Base-by-base conservation (phyloP, 2,797 vertebrate genomes). In the Mionectes olivaceus region DNA sequence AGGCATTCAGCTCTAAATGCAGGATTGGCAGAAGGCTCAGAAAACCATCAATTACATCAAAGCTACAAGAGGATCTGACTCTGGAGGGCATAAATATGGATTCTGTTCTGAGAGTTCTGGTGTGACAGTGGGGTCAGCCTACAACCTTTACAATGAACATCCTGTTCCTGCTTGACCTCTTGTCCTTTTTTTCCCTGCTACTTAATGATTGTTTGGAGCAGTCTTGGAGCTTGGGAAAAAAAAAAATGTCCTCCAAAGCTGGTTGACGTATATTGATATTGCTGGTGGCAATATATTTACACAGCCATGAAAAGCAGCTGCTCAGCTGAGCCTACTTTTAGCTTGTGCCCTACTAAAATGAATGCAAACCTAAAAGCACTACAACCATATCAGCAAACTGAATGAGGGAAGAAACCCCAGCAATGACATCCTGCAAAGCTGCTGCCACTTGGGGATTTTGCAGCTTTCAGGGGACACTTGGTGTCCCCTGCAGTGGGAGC, bases 41-140 rank as follows among this genome's bases (percentile, higher is more conserved):
- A 96, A 94, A 95, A 67, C 92, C 93, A 97, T 97, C 94, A 95
- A 96, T 96, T 96, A 92, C 92, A 97, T 96, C 96, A 97, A 97
- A 96, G 77, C 59, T 65, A 90, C 85, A 74, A 89, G 90, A 86
- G 65, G 83, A 93, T 92, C 79, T 75, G 87, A 95, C 93, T 94
- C 88, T 88, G 84, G 68, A 95, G 92, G 83, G 83, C 94, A 94
- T 96, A 95, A 97, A 93, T 81, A 94, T 52, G 63, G 79, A 95
- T 87, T 88, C 63, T 94, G 89, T 95, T 74, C 69, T 87, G 92
- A 87, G 95, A 86, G 28, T 78, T 70, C 87, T 87, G 84, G 93
- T 94, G 93, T 93, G 96, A 96, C 91, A 86, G 93, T 84, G 92
- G 87, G 96, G 96, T 96, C 96, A 97, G 89, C 64, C 87, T 94